phyloP scores from a whole-genome alignment of 2,113 vertebrate species.

The Entomyzon cyanotis region DNA sequence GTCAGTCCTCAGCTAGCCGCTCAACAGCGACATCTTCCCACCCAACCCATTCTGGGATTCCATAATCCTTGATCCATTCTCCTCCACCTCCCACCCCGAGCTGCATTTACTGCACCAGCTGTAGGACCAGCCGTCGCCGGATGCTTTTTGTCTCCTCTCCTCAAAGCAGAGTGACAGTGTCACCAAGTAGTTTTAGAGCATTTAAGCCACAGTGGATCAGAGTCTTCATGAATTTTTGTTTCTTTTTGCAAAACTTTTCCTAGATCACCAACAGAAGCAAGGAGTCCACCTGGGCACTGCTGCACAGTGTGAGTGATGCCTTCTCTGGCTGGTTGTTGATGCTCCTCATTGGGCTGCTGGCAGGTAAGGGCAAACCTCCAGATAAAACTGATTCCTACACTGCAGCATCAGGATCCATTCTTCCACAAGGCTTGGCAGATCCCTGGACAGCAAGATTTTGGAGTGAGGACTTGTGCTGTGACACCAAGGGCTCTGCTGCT shows the following conservation, averaged over 20 bases:
- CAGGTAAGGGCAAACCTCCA: slow-evolving; percentile 77
- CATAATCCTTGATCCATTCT: accelerated
- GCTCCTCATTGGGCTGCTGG: slow-evolving; percentile 91
- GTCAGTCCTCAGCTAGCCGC: too few relatives aligned
- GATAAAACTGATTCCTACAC: accelerated
- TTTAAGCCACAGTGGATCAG: neutral
- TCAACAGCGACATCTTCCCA: too few relatives aligned
- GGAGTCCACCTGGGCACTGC: slow-evolving; percentile 87
- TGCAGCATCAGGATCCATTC: accelerated
- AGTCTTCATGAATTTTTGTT: neutral
- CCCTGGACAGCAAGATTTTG: neutral
- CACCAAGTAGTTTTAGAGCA: neutral
- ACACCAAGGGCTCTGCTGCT: neutral
- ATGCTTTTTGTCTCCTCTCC: accelerated
- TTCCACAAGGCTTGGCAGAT: neutral
- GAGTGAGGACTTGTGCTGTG: neutral
- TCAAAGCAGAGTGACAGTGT: neutral
- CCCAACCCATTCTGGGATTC: neutral
- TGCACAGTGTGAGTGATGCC: slow-evolving; percentile 90
- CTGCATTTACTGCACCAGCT: neutral
- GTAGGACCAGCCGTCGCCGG: neutral
- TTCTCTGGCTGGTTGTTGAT: slow-evolving; percentile 97
- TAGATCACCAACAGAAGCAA: slow-evolving; percentile 92
- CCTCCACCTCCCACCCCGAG: neutral
- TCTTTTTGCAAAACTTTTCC: neutral